Evolutionary conservation across 2,797 vertebrate species (phyloP).

Genomic region (Chloroceryle amazona): DNA sequence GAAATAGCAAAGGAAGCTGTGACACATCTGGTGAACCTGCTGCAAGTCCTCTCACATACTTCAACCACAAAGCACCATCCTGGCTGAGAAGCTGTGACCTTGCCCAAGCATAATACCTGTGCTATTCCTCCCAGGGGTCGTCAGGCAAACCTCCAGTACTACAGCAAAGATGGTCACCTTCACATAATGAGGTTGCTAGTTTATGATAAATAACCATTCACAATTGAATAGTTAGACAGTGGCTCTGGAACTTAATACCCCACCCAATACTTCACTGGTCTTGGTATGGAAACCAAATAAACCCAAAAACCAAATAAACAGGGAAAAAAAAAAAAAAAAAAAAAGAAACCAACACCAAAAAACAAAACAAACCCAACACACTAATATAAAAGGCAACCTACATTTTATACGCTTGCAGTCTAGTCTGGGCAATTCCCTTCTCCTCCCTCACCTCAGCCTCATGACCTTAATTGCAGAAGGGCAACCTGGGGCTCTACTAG

Average conservation of each 20-base stretch:
- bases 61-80: background rate
- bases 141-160: background rate
- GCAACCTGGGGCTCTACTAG: background rate
- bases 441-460: background rate
- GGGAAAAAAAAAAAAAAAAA: background rate
- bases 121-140: background rate
- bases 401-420: background rate
- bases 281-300: background rate
- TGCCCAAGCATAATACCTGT: background rate
- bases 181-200: accelerated
- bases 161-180: background rate
- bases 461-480: background rate
- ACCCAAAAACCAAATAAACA: background rate
- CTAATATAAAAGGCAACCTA: background rate
- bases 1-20: background rate
- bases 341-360: no score
- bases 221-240: background rate
- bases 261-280: background rate
- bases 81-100: background rate
- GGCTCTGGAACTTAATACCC: background rate
- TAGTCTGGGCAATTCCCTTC: background rate
- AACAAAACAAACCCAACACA: no score
- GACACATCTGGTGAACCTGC: background rate
- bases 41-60: accelerated
- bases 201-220: background rate